Evolutionary conservation across 1,140 invertebrate genomes (phyloP), one percentile per base, ranked within the genome.

Genomic region (Stegodyphus mimosarum): DNA sequence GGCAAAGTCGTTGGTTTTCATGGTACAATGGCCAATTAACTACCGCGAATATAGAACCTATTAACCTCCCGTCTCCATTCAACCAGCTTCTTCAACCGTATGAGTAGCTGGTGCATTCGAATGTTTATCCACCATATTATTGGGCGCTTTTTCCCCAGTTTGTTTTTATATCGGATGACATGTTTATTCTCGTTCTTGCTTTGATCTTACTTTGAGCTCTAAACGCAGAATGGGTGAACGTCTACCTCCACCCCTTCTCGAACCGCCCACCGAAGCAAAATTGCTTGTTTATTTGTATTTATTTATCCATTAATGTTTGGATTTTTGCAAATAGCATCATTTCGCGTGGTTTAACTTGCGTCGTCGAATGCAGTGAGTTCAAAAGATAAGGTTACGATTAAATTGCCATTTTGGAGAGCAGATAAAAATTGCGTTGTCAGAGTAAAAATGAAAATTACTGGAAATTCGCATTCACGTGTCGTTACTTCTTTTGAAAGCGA

Each of bases 1-100:
- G 78, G 79, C 70, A 49, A 51, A 83, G 79, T 73, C n/a, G 52
- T 70, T 72, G 71, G 79, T 72, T 83, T 83, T 83, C 79, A 83
- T 83, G 79, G 18, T 73, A 73, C 79, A 83, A 73, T 83, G 79
- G 79, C 79, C 79, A 83, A 83, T 83, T 83, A 83, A 83, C 79
- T 70, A 83, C 69, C 69, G 69, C 70, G 71, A 83, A 83, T 52
- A 83, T 49, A 52, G 51, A 83, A 73, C 79, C 79, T 73, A 73
- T 83, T 73, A 83, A 49, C 79, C 50, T 50, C 18, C 33, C n/a
- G 70, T 6, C 53, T 33, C 71, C 15, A 83, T 83, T 83, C 79
- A 83, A 53, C 5, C 13, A 15, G 71, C 71, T 72, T 60, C 71
- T 64, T 83, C 79, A 70, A 18, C 79, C 70, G 79, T 83, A 55